Base-by-base conservation (phyloP, 2,888 invertebrate genomes). In the Rhagium mordax region DNA sequence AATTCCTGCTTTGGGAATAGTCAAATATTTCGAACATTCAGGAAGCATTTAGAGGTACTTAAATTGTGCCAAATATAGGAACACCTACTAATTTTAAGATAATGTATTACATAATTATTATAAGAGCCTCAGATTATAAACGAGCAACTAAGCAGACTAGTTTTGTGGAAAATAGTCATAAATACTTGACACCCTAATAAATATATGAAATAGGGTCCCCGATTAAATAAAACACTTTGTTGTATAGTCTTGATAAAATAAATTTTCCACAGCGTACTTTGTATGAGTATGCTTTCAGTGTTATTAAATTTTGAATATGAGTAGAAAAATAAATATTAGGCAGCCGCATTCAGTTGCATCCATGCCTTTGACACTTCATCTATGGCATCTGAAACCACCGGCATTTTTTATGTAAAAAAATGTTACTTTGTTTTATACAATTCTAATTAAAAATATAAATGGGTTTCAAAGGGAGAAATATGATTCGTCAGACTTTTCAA, bases 31-130 rank as follows among this genome's bases (percentile, higher is more conserved):
- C 4, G 41, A 41, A 41, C n/a, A n/a, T 69, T 49, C 24, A 18
- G 59, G 48, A 67, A 69, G 72, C 51, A 62, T 47, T 24, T 72
- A 72, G 69, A 59, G 62, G 33, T 48, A 41, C 51, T 41, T 57
- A 57, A 53, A 66, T 72, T 51, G 33, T 51, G 41, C 21, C 41
- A 61, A 49, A 49, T 49, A 16, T 49, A 18, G 49, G 49, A 49
- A 51, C 10, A n/a, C 41, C 8, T 41, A 41, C 6, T 29, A 29
- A 29, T 2, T 41, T 41, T 24, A 24, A n/a, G 15, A 41, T n/a
- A 41, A 41, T n/a, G n/a, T 13, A 24, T 24, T n/a, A n/a, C 8
- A 4, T 29, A 2, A 29, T 29, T 6, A 8, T 6, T 6, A 6
- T 6, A 6, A 8, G 8, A 6, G 29, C 3, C 8, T 29, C 7